Base-by-base conservation (phyloP, 2,113 vertebrate genomes). In the Gallinago undulata region DNA sequence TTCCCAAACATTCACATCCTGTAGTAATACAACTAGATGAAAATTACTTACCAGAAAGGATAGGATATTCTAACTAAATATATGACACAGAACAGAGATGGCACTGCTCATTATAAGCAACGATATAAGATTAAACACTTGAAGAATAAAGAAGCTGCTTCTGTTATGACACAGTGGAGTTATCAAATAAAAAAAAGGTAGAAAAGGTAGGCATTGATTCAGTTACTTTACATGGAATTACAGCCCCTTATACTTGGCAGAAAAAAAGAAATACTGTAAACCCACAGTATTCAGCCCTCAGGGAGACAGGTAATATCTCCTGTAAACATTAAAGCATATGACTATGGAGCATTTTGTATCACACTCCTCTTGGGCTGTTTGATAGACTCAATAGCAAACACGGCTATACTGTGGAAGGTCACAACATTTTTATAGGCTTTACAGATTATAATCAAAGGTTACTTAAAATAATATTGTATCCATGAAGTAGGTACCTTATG, bases 321-420 rank as follows among this genome's bases (percentile, higher is more conserved):
- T 51, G 7, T 57, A 70, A 86, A 64, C 66, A 83, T n/a, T 55
- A 62, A 66, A 75, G 70, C 25, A 24, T 83, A 66, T 12, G 8
- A 48, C 25, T 43, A 37, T 62, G 33, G 8, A 85, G 7, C 33
- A 56, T 53, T 74, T 87, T 78, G 9, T 18, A 60, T 43, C 50
- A 50, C 19, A 39, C 13, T 39, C 23, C 37, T 62, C n/a, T 70
- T 55, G 25, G 90, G 28, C 55, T 64, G 60, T 68, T 60, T 53
- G 24, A 35, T 7, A 73, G n/a, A 48, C 4, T 48, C 37, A 14
- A 47, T 1, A 48, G 28, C 2, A 48, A 43, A 63, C 6, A 19
- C 0, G 0, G 28, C 17, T 48, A 31, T 56, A 31, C 56, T 7
- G 13, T 3, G 6, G 13, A 88, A 78, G 77, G 33, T 37, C 78